Conservation (phyloP, 2,888 invertebrate genomes). For the Lymantria dispar region DNA sequence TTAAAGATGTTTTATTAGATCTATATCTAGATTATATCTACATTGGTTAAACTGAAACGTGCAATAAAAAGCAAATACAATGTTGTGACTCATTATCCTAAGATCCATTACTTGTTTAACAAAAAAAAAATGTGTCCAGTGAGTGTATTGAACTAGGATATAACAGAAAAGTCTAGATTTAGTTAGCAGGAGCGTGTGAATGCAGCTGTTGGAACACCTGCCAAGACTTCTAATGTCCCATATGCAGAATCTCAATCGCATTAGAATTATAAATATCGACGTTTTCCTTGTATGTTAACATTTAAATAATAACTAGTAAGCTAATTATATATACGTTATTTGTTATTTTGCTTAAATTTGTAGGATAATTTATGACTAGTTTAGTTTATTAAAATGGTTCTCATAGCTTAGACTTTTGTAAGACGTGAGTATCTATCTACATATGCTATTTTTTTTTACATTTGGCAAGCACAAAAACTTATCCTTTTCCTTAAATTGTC, state of each 20-base stretch:
- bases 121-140: constrained; percentile 8
- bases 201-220: constrained; percentile 66
- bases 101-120: constrained; percentile 1
- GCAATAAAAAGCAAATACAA: not conserved
- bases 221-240: constrained; percentile 47
- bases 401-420: no score
- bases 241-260: constrained; percentile 39
- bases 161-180: constrained; percentile 59
- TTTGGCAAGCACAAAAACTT: no score
- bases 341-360: no score
- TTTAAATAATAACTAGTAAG: not conserved
- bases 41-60: not conserved
- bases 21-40: no score
- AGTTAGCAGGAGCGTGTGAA: constrained; percentile 51
- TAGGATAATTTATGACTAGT: no score
- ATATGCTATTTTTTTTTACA: no score
- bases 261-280: constrained; percentile 25
- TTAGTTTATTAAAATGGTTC: not conserved
- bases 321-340: not conserved
- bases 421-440: no score
- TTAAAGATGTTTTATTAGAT: no score
- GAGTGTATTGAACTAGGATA: constrained; percentile 34
- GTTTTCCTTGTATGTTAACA: constrained; percentile 10
- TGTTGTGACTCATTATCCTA: not conserved
- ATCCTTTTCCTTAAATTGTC: no score